Percentiles rank a stretch among this genome's conserved stretches.
These are phyloP conservation scores for Pseudomyrmex gracilis DNA, from an alignment of 1,140 invertebrate genomes.

Conservation along the genomic window DNA sequence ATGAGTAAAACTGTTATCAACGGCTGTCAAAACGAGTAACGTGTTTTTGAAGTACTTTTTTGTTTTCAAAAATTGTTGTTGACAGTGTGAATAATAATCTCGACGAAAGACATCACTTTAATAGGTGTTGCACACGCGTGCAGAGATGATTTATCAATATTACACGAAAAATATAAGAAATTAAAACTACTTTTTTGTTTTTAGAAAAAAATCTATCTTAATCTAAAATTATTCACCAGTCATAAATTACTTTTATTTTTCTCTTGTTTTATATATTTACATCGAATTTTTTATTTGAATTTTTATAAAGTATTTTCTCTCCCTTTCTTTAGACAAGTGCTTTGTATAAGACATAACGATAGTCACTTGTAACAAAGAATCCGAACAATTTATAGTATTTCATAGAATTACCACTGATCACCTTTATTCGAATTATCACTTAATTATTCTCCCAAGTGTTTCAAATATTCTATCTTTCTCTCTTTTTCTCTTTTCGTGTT, in stretches of 20 bases:
- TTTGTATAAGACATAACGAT: too few species aligned
- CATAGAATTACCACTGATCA: not conserved
- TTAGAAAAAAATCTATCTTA: too few species aligned
- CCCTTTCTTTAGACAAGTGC: too few species aligned
- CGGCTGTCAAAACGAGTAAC: constrained; percentile 50
- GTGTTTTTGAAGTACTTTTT: constrained; percentile 26
- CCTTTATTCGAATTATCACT: too few species aligned
- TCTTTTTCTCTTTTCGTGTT: constrained; percentile 28
- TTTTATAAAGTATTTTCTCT: too few species aligned
- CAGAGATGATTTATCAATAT: constrained; percentile 40
- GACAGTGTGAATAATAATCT: constrained; percentile 34
- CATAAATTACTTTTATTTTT: too few species aligned
- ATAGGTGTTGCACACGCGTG: not conserved
- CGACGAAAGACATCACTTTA: constrained; percentile 38
- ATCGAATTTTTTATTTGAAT: too few species aligned
- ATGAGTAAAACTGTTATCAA: constrained; percentile 31
- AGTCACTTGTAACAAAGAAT: too few species aligned
- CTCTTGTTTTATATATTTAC: too few species aligned
- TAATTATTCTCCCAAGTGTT: not conserved
- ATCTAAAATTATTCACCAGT: too few species aligned
- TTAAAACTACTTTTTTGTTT: not conserved
- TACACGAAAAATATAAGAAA: not conserved
- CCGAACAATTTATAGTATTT: too few species aligned
- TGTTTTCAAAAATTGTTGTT: constrained; percentile 1
- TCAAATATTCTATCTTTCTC: not conserved